Base-by-base conservation (phyloP, 2,113 vertebrate genomes). In the Edolisoma coerulescens region DNA sequence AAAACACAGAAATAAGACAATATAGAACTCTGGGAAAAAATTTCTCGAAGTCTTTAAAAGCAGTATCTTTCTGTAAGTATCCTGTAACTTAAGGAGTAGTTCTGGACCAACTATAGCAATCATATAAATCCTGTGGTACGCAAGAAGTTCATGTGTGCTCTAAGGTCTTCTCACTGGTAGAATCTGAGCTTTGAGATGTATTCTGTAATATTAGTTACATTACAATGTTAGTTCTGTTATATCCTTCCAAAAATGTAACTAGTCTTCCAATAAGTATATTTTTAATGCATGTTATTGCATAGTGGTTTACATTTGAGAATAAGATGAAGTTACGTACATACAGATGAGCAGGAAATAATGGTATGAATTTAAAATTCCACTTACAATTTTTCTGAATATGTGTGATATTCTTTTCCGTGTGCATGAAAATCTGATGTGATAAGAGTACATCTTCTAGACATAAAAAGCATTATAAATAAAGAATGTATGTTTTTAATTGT, bases 81-180 rank as follows among this genome's bases (percentile, higher is more conserved):
- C 10, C 14, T 93, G 9, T 76, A 22, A 61, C 17, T 78, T 41
- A 32, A 79, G 35, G 15, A 78, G 11, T 33, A 39, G 33, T 53
- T 92, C 21, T 83, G 21, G 21, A 45, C 37, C 63, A 73, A 10
- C 17, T 76, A 1, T 8, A 69, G 56, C 64, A 88, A 69, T 76
- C 3, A 1, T 30, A n/a, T 42, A 13, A 71, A 0, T 93, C n/a
- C 21, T 60, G 9, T 60, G 32, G 28, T 54, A 35, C 0, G 0
- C 28, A 44, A 10, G 52, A 82, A 53, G 26, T 56, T 69, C 8
- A 13, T 44, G 16, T 61, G 44, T 74, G 32, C 41, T 53, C 7
- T 3, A 14, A 84, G 44, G 52, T 75, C 24, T 44, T 87, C 27
- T 61, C 1, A 4, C 11, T 1, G 17, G 35, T 27, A 64, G 20